Evolutionary conservation across 2,797 vertebrate species (phyloP).

Genomic region (Odontamblyopus rebecca): DNA sequence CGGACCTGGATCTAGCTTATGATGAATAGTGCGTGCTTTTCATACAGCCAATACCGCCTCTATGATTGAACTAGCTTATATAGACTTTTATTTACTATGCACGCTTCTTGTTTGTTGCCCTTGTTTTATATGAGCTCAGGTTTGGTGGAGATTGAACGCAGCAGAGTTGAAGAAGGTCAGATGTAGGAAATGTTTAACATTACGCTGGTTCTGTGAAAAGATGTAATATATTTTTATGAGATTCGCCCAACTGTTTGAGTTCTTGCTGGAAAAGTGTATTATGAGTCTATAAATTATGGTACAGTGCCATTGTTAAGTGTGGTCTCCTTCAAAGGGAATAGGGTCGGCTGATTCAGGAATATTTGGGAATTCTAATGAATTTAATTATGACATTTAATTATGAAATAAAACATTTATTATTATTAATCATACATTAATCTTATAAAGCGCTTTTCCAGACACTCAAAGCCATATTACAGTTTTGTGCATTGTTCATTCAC

Average conservation of each 20-base stretch:
- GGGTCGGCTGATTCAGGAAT: not conserved
- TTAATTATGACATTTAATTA: not conserved
- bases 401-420: too few species aligned
- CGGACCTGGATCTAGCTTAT: conserved; percentile 45
- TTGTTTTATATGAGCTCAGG: conserved; percentile 33
- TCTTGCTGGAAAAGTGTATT: conserved; percentile 5
- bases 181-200: conserved; percentile 12
- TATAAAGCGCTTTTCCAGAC: too few species aligned
- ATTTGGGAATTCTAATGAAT: not conserved
- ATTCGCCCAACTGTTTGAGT: conserved; percentile 1
- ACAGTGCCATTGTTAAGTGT: not conserved
- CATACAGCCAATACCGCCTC: conserved; percentile 40
- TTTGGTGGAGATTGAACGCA: conserved; percentile 21
- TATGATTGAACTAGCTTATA: conserved; percentile 55
- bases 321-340: not conserved
- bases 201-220: not conserved
- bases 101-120: conserved; percentile 22
- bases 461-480: too few species aligned
- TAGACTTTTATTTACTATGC: conserved; percentile 45
- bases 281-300: not conserved
- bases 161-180: conserved; percentile 7
- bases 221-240: conserved; percentile 13
- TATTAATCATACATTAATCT: too few species aligned
- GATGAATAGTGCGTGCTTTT: conserved; percentile 59
- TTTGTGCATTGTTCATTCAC: too few species aligned